Evolutionary conservation across 2,113 vertebrate species (phyloP).

Genomic region (Grallaria varia): DNA sequence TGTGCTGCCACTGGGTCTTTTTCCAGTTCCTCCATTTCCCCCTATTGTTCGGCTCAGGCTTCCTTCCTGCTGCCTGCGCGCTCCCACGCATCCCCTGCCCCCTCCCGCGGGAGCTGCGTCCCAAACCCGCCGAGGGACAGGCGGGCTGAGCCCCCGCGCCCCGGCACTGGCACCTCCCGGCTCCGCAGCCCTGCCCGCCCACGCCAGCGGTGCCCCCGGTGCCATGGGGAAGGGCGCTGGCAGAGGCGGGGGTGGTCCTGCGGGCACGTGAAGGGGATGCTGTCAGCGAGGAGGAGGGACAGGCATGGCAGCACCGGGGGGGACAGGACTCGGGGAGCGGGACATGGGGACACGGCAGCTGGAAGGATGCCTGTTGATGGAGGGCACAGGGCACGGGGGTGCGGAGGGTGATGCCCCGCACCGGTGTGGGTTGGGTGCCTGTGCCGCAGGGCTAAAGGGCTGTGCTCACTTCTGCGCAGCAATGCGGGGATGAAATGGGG

Average conservation of each 20-base stretch:
- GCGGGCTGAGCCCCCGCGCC: fast-evolving
- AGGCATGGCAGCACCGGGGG: not conserved
- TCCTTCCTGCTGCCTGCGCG: conserved; percentile 75
- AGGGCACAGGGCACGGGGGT: not conserved
- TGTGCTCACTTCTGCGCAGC: not conserved
- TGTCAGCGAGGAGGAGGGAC: not conserved
- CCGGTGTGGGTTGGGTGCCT: fast-evolving
- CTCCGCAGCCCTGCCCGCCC: not conserved
- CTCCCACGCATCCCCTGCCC: conserved; percentile 57
- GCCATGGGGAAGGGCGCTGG: not conserved
- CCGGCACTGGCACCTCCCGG: not conserved
- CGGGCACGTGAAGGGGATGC: not conserved
- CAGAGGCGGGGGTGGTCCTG: not conserved
- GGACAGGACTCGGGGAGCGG: fast-evolving
- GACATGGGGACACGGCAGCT: no score
- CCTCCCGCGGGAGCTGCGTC: not conserved
- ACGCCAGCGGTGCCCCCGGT: not conserved
- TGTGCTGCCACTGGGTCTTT: conserved; percentile 39
- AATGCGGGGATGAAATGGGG: not conserved
- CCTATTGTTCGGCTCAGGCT: conserved; percentile 77
- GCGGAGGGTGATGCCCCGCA: not conserved
- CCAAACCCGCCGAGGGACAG: fast-evolving
- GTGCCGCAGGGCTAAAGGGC: not conserved
- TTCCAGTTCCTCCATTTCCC: conserved; percentile 79
- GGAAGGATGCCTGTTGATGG: not conserved